These are phyloP conservation scores for Eueremaeus valkanovi DNA, from an alignment of 2,888 invertebrate species.

Conservation along the genomic window DNA sequence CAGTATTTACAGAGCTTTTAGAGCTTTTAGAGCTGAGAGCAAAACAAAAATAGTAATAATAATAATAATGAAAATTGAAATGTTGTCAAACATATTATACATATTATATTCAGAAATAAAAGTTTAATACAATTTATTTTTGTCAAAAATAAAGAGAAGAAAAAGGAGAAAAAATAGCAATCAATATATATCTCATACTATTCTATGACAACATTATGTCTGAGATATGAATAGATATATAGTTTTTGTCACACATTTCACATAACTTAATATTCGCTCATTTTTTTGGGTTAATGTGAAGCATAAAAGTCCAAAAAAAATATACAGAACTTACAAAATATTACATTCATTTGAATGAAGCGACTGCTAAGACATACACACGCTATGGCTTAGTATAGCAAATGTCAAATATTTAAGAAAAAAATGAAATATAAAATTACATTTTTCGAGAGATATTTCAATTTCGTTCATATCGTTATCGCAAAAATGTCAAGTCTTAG, in stretches of 20 bases:
- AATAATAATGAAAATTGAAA: too few species aligned
- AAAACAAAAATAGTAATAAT: too few species aligned
- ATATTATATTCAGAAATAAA: too few species aligned
- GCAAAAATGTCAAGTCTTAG: neutral
- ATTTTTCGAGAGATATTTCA: conserved; percentile 8
- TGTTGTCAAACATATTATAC: too few species aligned
- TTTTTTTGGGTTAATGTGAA: neutral
- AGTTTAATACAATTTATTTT: too few species aligned
- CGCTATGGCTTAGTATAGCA: neutral
- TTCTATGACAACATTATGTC: neutral
- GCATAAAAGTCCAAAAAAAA: neutral
- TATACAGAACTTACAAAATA: neutral
- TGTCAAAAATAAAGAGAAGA: too few species aligned
- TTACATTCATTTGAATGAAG: neutral
- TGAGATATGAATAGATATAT: neutral
- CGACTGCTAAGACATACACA: neutral
- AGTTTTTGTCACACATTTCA: neutral
- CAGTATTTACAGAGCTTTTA: too few species aligned
- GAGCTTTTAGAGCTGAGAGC: too few species aligned
- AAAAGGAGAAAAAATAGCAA: neutral
- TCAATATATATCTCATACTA: neutral
- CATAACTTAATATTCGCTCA: neutral
- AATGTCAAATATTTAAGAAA: conserved; percentile 6
- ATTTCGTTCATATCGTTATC: conserved; percentile 9
- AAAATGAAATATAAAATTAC: conserved; percentile 19